phyloP scores from a whole-genome alignment of 2,888 invertebrate genomes.

The Phoenoteleia sp. region DNA sequence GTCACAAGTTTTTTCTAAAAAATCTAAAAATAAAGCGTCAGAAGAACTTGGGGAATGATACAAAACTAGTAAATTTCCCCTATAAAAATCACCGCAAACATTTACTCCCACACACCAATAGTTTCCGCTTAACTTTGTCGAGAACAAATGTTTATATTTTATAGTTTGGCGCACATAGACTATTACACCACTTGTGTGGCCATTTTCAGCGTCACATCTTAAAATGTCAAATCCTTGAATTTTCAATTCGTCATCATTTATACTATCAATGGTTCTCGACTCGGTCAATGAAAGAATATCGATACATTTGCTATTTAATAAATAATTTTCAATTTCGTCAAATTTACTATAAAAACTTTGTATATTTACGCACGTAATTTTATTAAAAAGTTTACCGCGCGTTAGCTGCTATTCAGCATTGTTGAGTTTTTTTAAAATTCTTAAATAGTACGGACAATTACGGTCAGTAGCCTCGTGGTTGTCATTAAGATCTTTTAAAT shows the following conservation, averaged over 20 bases:
- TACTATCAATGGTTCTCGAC: background rate
- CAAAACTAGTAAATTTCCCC: background rate
- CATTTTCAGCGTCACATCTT: background rate
- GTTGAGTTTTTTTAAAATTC: background rate
- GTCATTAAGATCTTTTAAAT: background rate
- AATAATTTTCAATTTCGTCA: background rate
- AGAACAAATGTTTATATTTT: background rate
- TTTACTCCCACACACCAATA: background rate
- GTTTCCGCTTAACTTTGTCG: background rate
- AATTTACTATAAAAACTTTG: background rate
- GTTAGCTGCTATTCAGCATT: background rate
- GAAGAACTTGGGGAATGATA: background rate
- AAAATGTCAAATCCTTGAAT: background rate
- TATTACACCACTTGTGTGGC: background rate
- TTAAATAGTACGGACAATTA: background rate
- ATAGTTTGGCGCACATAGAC: background rate
- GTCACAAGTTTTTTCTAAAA: background rate
- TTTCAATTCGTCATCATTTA: background rate
- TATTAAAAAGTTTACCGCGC: background rate
- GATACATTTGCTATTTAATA: background rate
- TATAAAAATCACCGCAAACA: background rate
- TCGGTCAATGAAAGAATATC: background rate
- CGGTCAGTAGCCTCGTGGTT: background rate
- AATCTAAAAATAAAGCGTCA: background rate
- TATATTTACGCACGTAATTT: background rate